Conservation (phyloP, 1,140 invertebrate genomes). For the Lineus longissimus region DNA sequence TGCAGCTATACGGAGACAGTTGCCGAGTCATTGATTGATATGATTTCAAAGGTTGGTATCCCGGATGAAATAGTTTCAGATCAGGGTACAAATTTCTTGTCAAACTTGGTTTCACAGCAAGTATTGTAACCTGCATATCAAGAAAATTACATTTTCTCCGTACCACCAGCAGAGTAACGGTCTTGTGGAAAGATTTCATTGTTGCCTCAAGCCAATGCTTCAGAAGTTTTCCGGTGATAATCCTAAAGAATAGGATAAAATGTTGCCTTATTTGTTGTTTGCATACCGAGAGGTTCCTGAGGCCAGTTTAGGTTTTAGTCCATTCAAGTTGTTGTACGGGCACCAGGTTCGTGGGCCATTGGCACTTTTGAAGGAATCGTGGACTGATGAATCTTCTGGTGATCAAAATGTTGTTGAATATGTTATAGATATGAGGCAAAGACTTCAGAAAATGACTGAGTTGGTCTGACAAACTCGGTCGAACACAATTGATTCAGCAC, state of each 20-base stretch:
- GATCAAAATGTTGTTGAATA: conserved; percentile 25
- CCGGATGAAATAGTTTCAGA: conserved; percentile 35
- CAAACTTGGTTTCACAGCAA: conserved; percentile 23
- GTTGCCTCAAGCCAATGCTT: conserved; percentile 31
- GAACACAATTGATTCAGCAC: conserved; percentile 12
- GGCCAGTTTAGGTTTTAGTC: conserved; percentile 26
- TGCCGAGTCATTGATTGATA: conserved; percentile 25
- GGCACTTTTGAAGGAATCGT: conserved; percentile 30
- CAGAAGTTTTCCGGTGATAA: conserved; percentile 26
- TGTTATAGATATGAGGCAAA: conserved; percentile 23
- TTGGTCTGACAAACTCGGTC: conserved; percentile 21
- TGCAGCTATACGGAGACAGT: conserved; percentile 20
- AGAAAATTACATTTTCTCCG: conserved; percentile 21
- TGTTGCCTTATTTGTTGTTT: conserved; percentile 32
- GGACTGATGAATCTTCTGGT: conserved; percentile 24
- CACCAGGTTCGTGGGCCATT: conserved; percentile 30
- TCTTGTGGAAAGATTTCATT: conserved; percentile 28
- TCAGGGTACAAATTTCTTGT: conserved; percentile 24
- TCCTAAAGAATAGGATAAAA: conserved; percentile 41
- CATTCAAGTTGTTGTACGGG: conserved; percentile 38
- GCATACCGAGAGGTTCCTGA: conserved; percentile 32
- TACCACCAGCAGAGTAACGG: conserved; percentile 41
- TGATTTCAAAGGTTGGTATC: conserved; percentile 50
- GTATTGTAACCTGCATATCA: conserved; percentile 18
- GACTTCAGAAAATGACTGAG: conserved; percentile 20